These are phyloP conservation scores for Pherbina coryleti DNA, from an alignment of 2,888 invertebrate species.

Conservation along the genomic window DNA sequence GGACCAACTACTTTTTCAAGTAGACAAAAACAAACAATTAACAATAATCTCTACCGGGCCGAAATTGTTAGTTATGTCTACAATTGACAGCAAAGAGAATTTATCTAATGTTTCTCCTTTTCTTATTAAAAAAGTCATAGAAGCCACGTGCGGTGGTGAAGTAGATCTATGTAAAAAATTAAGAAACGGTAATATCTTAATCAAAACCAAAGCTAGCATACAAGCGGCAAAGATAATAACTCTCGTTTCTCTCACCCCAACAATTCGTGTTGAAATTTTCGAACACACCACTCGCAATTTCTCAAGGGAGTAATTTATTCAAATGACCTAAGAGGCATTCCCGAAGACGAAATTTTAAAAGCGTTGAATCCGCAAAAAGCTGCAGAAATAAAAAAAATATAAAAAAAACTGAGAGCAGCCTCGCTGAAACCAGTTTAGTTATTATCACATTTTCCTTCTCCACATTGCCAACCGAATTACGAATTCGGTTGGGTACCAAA, in stretches of 20 bases:
- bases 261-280: slow-evolving; percentile 21
- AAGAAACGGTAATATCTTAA: slow-evolving; percentile 21
- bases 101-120: slow-evolving; percentile 25
- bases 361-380: slow-evolving; percentile 29
- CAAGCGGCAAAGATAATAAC: slow-evolving; percentile 30
- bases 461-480: too few relatives aligned
- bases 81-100: not conserved
- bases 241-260: slow-evolving; percentile 15
- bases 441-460: slow-evolving; percentile 27
- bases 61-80: slow-evolving; percentile 21
- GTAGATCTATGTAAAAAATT: slow-evolving; percentile 31
- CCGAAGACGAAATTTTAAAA: too few relatives aligned
- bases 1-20: not conserved
- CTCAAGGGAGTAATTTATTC: slow-evolving; percentile 37
- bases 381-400: slow-evolving; percentile 32
- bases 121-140: slow-evolving; percentile 32
- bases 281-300: slow-evolving; percentile 28
- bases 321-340: slow-evolving; percentile 35
- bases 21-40: not conserved
- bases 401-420: slow-evolving; percentile 7
- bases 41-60: not conserved
- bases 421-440: slow-evolving; percentile 30
- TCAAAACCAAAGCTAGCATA: slow-evolving; percentile 29
- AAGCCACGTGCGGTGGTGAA: slow-evolving; percentile 20
- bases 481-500: too few relatives aligned